A percentile compares a stretch with the other conserved stretches of the same genome.
Conservation (phyloP, 2,113 vertebrate genomes). For the Pteropus alecto region DNA sequence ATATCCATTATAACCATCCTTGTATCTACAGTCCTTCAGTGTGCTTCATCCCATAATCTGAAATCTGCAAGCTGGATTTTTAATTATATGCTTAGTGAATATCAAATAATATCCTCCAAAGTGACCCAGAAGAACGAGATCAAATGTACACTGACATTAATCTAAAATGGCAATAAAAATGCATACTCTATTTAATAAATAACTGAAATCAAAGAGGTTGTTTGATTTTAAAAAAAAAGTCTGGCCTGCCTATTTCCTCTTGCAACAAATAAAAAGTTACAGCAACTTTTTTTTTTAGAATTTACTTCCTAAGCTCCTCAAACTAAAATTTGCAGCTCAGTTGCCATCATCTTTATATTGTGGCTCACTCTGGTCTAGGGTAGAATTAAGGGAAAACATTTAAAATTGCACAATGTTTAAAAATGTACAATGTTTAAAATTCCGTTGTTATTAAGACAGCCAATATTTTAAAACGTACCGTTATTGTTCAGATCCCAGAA, state of each 20-base stretch:
- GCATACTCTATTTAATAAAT: not conserved
- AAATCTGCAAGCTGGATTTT: not conserved
- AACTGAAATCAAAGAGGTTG: not conserved
- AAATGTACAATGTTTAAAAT: constrained; percentile 54
- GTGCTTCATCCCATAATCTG: not conserved
- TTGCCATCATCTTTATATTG: not conserved
- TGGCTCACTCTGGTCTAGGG: constrained; percentile 18
- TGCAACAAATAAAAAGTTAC: not conserved
- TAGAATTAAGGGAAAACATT: not conserved
- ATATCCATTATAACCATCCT: not conserved
- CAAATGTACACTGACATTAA: not conserved
- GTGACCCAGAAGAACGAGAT: not conserved
- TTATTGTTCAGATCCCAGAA: constrained; percentile 95
- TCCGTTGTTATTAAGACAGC: constrained; percentile 41
- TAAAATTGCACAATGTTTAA: too few species aligned
- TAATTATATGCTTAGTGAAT: not conserved
- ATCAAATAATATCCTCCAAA: not conserved
- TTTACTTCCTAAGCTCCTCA: not conserved
- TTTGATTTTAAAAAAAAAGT: not conserved
- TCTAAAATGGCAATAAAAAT: not conserved
- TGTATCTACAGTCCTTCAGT: not conserved
- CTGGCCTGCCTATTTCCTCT: not conserved
- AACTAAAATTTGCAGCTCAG: not conserved
- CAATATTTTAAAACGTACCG: constrained; percentile 84
- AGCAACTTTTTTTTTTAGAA: not conserved